Evolutionary conservation across 2,888 invertebrate genomes (phyloP).

Genomic region (Chesias legatella): DNA sequence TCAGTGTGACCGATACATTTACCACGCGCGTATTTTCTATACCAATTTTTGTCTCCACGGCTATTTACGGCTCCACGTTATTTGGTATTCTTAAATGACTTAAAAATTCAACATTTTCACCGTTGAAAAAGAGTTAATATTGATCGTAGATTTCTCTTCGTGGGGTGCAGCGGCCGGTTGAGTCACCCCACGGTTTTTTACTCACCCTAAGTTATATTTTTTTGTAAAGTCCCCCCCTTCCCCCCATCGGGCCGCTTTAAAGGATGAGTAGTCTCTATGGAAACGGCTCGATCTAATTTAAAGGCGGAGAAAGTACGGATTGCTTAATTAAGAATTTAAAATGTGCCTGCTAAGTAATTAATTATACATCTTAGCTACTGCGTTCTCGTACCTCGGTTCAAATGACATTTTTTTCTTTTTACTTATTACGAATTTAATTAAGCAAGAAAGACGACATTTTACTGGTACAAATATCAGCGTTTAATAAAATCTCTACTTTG

Average conservation of each 20-base stretch:
- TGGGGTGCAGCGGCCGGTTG: slow-evolving; percentile 81
- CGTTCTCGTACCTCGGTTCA: slow-evolving; percentile 40
- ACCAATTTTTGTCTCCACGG: slow-evolving; percentile 10
- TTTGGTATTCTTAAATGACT: slow-evolving; percentile 60
- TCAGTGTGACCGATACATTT: slow-evolving; percentile 40
- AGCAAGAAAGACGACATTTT: slow-evolving; percentile 30
- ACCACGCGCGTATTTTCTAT: slow-evolving; percentile 40
- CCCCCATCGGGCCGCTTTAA: slow-evolving; percentile 75
- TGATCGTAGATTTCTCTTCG: slow-evolving; percentile 80
- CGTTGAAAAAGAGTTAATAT: slow-evolving; percentile 81
- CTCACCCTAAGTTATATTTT: slow-evolving; percentile 82
- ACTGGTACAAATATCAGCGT: too few species aligned
- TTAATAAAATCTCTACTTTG: too few species aligned
- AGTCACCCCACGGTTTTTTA: slow-evolving; percentile 81
- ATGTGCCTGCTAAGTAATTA: slow-evolving; percentile 77
- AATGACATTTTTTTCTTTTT: slow-evolving; percentile 46
- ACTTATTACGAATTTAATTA: slow-evolving; percentile 64
- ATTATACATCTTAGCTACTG: slow-evolving; percentile 64
- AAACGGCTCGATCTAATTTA: slow-evolving; percentile 81
- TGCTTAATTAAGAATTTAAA: slow-evolving; percentile 81
- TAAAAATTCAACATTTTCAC: slow-evolving; percentile 75
- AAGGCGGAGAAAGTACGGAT: slow-evolving; percentile 79
- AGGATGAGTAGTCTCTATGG: slow-evolving; percentile 81
- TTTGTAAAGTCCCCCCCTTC: slow-evolving; percentile 70
- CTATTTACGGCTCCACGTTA: too few species aligned